These are phyloP conservation scores for Babylonia areolata DNA, from an alignment of 1,140 invertebrate species.

Conservation along the genomic window DNA sequence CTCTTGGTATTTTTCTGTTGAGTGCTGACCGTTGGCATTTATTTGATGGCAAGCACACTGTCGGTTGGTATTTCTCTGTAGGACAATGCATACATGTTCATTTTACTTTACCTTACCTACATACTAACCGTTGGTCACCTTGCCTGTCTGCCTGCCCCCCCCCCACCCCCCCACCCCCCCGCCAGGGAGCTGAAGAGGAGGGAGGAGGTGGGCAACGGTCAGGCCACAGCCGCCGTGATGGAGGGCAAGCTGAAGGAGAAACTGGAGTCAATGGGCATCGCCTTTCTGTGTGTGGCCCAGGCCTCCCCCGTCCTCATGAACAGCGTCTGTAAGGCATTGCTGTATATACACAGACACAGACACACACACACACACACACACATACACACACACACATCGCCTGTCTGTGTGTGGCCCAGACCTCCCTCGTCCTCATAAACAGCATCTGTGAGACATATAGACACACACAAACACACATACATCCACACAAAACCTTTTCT, in stretches of 20 bases:
- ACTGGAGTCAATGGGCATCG: constrained; percentile 71
- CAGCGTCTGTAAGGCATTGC: constrained; percentile 37
- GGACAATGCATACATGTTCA: too few relatives aligned
- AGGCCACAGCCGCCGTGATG: constrained; percentile 66
- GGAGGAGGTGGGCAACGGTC: constrained; percentile 26
- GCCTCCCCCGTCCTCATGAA: constrained; percentile 39
- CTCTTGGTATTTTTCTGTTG: too few relatives aligned
- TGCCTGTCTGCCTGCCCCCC: too few relatives aligned
- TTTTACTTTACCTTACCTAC: too few relatives aligned
- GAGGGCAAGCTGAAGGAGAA: constrained; percentile 74
- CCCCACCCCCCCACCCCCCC: too few relatives aligned
- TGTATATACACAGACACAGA: too few relatives aligned
- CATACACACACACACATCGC: not conserved
- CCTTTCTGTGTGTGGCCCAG: constrained; percentile 66
- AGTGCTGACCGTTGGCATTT: too few relatives aligned
- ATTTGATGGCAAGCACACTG: too few relatives aligned
- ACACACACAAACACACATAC: not conserved
- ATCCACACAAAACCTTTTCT: not conserved
- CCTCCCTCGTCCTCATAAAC: too few relatives aligned
- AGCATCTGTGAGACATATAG: too few relatives aligned
- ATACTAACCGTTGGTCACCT: not conserved
- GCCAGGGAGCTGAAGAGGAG: constrained; percentile 51
- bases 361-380: constrained; percentile 19
- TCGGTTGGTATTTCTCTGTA: too few relatives aligned
- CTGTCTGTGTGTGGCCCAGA: too few relatives aligned